Evolutionary conservation across 2,797 vertebrate genomes (phyloP).

Genomic region (Sparidentex hasta): DNA sequence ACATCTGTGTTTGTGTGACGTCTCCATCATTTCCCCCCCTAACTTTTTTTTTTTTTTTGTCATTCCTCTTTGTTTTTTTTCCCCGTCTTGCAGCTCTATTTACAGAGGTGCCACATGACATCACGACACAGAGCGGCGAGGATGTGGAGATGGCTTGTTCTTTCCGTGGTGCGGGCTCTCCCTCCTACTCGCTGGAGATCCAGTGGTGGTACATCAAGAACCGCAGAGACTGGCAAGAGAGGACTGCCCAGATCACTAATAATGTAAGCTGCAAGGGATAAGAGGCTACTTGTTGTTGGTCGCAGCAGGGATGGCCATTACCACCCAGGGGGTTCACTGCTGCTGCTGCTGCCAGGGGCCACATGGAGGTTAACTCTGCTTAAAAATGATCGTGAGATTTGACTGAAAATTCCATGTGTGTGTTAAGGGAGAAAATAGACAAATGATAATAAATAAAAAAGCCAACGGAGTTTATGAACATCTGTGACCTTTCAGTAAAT

Average conservation of each 20-base stretch:
- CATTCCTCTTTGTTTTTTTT: background rate
- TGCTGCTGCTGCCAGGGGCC: background rate
- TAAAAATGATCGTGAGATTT: background rate
- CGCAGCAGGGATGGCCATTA: background rate
- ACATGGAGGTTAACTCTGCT: background rate
- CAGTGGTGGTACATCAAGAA: conserved; percentile 98
- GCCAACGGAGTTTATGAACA: background rate
- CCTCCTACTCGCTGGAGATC: conserved; percentile 95
- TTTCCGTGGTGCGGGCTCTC: conserved; percentile 92
- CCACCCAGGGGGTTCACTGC: background rate
- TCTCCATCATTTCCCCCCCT: conserved; percentile 4
- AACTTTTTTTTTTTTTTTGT: background rate
- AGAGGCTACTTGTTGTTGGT: background rate
- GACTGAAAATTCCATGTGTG: background rate
- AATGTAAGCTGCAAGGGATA: conserved; percentile 81
- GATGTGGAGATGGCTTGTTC: conserved; percentile 98
- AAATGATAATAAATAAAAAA: too few species aligned
- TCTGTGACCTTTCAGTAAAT: background rate
- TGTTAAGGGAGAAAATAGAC: background rate
- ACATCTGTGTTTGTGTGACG: conserved; percentile 20
- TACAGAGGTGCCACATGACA: conserved; percentile 94
- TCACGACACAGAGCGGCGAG: conserved; percentile 89
- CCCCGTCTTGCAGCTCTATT: conserved; percentile 88
- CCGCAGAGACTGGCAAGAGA: conserved; percentile 88
- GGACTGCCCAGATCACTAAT: conserved; percentile 85